Evolutionary conservation across 1,140 invertebrate species (phyloP).

Genomic region (Drosophila pandora): DNA sequence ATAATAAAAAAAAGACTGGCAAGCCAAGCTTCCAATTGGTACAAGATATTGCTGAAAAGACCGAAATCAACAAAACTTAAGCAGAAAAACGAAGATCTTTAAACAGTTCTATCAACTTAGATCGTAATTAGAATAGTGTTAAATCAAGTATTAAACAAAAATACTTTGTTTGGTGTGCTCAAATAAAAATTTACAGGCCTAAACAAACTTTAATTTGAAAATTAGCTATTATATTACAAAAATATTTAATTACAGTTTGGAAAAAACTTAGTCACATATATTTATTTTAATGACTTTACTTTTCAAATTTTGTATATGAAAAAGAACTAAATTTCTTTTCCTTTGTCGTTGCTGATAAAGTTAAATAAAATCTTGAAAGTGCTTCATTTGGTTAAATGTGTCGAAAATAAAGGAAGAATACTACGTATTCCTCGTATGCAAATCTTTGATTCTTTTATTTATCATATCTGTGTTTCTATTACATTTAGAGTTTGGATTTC

Average conservation of each 20-base stretch:
- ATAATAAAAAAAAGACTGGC: slow-evolving; percentile 20
- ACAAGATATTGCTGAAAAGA: slow-evolving; percentile 22
- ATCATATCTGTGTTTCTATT: slow-evolving; percentile 5
- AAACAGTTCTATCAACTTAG: neutral
- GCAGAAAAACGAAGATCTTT: neutral
- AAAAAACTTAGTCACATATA: no score
- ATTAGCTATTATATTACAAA: no score
- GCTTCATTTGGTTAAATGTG: slow-evolving; percentile 1
- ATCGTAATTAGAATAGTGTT: neutral
- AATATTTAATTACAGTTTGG: no score
- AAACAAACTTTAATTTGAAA: neutral
- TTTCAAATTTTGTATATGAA: neutral
- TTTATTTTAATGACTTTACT: neutral
- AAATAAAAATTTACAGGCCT: no score
- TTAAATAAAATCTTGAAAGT: neutral
- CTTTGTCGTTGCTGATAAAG: neutral
- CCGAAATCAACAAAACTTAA: neutral
- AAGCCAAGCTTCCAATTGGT: slow-evolving; percentile 60
- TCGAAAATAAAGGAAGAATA: neutral
- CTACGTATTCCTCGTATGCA: slow-evolving; percentile 8
- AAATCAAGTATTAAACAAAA: neutral
- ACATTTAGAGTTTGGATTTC: neutral
- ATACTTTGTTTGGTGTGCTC: neutral
- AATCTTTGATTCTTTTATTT: slow-evolving; percentile 22
- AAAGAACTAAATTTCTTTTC: neutral